Evolutionary conservation across 2,888 invertebrate species (phyloP), one percentile per base, ranked within the genome.

Genomic region (Perdita meconis): DNA sequence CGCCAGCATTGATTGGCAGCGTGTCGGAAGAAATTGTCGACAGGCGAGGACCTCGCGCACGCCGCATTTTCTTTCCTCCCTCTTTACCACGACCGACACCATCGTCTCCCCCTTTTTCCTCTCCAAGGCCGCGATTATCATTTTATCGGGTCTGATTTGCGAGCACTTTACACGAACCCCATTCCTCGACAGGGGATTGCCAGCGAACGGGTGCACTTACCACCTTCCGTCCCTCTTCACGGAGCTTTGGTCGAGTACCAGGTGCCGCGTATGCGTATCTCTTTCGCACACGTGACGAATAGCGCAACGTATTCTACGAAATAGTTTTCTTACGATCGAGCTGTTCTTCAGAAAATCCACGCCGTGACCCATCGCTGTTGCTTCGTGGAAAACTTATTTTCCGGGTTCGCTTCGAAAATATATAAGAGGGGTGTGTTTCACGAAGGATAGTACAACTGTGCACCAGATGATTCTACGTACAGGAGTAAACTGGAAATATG

Each of bases 71-170:
- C 74, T 76, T 60, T 73, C 70, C 80, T 64, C 63, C 50, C 51
- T 38, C 56, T 44, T 24, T 30, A 22, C n/a, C 26, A 42, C 57
- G 40, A 19, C 38, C 55, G 60, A 70, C 78, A 51, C 66, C 56
- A 42, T n/a, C n/a, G 67, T 53, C 70, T 59, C 64, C 72, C 64
- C n/a, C n/a, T n/a, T n/a, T n/a, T n/a, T n/a, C n/a, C n/a, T n/a
- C n/a, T 64, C 72, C 76, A 61, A 78, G 76, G 77, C 65, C 72
- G 84, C 88, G 89, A 90, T 90, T 90, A 90, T 88, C 90, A 89
- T 90, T 90, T 90, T 89, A 90, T 89, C 89, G 89, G 79, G 85
- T 82, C 87, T 90, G 90, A 90, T 90, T 90, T 90, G 89, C 88
- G 88, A 89, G 89, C 89, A 88, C 88, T 88, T 86, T 86, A 82